Percentiles rank a stretch among this genome's conserved stretches.
These are phyloP conservation scores for Condylura cristata DNA, from an alignment of 2,113 vertebrate species.

Conservation along the genomic window DNA sequence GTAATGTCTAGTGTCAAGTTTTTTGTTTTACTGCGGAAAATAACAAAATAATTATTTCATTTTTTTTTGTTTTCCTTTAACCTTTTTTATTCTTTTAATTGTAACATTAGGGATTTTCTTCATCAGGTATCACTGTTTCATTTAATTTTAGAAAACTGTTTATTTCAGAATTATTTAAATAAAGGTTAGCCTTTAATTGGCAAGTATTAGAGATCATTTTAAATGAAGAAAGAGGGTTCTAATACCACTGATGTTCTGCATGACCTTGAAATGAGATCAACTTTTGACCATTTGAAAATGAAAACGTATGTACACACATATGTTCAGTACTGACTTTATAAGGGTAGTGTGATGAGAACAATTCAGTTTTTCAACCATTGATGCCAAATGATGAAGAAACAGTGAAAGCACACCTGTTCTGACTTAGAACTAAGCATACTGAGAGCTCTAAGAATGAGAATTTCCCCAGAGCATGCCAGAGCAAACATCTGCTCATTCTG, in stretches of 20 bases:
- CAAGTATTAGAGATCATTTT: neutral
- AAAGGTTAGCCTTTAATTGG: neutral
- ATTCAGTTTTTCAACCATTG: neutral
- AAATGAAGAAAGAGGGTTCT: neutral
- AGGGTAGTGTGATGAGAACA: neutral
- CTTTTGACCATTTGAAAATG: neutral
- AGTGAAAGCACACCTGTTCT: neutral
- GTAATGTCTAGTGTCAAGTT: neutral
- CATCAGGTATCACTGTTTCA: too few species aligned
- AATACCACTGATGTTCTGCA: neutral
- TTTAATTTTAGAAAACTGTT: conserved; percentile 22
- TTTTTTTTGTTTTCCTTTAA: neutral
- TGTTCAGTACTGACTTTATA: neutral
- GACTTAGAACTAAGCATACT: neutral
- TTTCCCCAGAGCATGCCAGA: neutral
- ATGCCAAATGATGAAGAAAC: neutral
- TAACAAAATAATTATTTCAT: neutral
- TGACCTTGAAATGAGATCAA: neutral
- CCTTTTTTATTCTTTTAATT: too few species aligned
- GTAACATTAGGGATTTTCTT: too few species aligned
- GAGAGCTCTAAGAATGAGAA: neutral
- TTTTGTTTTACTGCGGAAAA: neutral
- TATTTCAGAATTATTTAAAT: neutral
- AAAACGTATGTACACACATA: too few species aligned
- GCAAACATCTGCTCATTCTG: neutral